Evolutionary conservation across 2,113 vertebrate species (phyloP), one percentile per base, ranked within the genome.

Genomic region (Notothenia rossii): DNA sequence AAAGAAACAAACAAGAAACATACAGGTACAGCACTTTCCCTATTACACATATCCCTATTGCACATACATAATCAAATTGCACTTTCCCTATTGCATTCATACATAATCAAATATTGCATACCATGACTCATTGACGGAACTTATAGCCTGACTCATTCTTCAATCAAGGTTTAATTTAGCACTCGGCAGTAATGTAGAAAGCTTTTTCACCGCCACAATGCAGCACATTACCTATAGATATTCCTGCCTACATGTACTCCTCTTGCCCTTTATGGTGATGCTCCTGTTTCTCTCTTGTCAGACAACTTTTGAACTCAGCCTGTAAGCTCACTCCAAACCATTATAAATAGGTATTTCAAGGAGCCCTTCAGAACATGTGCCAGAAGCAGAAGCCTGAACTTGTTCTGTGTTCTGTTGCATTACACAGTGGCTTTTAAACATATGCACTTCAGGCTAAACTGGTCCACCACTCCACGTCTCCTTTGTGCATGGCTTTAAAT

Each of bases 121-220:
- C 33, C 4, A 1, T 67, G 77, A 80, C 78, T 78, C 62, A 86
- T 74, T 62, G 69, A 64, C 3, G 1, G 59, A 63, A 22, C n/a
- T 63, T 49, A 45, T 54, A 8, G 8, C 1, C 17, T 69, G 66
- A 83, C 53, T 86, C 70, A 74, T 46, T 40, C 40, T 72, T 58
- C 36, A 73, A 51, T 75, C 60, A 29, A 15, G 17, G 33, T 61
- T 80, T 54, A 45, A 64, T 73, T 77, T 72, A 72, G 72, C 62
- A 29, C 66, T 54, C 5, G 0, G 33, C 58, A 56, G 60, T 22
- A 66, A 69, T 53, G 25, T 54, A 0, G 7, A 56, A 45, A 15
- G 49, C 54, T 60, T 6, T 64, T 60, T 54, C 46, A 40, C 29
- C 53, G 66, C 11, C 40, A 46, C 29, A 64, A n/a, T 13, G 20